These are phyloP conservation scores for Hirtodrosophila histrioides DNA, from an alignment of 2,888 invertebrate genomes.

Conservation along the genomic window DNA sequence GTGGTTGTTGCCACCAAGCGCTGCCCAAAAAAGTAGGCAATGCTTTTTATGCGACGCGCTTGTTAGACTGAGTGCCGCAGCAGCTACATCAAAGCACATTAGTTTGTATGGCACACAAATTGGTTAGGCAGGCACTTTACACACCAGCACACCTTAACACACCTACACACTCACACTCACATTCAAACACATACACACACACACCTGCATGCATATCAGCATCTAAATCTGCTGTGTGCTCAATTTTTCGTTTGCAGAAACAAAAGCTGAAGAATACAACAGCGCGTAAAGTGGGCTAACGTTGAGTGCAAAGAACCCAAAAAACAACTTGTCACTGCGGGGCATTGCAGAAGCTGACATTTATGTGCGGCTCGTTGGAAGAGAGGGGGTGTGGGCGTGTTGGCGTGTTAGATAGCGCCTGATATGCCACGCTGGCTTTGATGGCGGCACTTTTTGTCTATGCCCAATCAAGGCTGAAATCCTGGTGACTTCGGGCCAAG, in stretches of 20 bases:
- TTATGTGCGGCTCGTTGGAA: constrained; percentile 5
- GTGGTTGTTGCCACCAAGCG: constrained; percentile 29
- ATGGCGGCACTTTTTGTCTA: constrained; percentile 73
- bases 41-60: constrained; percentile 43
- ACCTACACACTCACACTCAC: constrained; percentile 19
- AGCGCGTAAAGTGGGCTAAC: constrained; percentile 69
- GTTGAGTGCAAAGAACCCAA: constrained; percentile 59
- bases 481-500: constrained; percentile 46
- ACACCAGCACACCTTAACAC: constrained; percentile 45
- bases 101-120: constrained; percentile 74
- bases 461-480: constrained; percentile 66
- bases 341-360: constrained; percentile 63
- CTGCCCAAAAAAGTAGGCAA: constrained; percentile 34
- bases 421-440: constrained; percentile 64
- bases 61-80: constrained; percentile 39
- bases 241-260: constrained; percentile 61
- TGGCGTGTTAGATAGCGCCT: constrained; percentile 45
- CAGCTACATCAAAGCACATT: constrained; percentile 74
- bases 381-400: neutral
- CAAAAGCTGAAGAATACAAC: constrained; percentile 63
- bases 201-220: constrained; percentile 62
- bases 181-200: constrained; percentile 25
- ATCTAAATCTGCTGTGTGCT: constrained; percentile 72
- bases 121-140: constrained; percentile 72
- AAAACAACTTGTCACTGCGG: constrained; percentile 56